Evolutionary conservation across 2,797 vertebrate species (phyloP).

Genomic region (Epinephelus awoara): DNA sequence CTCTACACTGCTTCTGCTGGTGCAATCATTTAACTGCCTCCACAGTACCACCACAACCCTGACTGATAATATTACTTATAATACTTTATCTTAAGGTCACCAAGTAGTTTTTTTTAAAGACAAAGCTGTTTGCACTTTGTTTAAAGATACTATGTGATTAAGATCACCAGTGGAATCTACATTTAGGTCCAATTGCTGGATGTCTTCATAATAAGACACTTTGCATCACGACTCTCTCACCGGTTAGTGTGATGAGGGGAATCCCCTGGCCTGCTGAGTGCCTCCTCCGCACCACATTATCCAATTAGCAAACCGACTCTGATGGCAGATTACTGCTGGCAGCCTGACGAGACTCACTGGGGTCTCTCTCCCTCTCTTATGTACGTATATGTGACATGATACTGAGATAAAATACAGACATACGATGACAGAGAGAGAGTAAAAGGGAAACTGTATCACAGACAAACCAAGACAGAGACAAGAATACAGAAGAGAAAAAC

Average conservation of each 20-base stretch:
- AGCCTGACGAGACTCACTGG: conserved; percentile 50
- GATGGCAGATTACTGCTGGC: conserved; percentile 76
- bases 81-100: not conserved
- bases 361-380: conserved; percentile 37
- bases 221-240: conserved; percentile 48
- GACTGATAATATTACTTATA: no score
- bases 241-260: conserved; percentile 66
- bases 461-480: not conserved
- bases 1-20: not conserved
- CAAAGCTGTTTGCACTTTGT: not conserved
- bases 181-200: conserved; percentile 18
- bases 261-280: conserved; percentile 74
- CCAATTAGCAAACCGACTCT: conserved; percentile 71
- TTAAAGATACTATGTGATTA: not conserved
- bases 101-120: not conserved
- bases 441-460: not conserved
- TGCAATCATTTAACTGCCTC: not conserved
- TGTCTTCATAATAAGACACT: conserved; percentile 27
- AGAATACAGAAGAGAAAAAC: not conserved
- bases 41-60: no score
- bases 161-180: not conserved
- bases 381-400: conserved; percentile 27
- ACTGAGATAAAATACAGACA: conserved; percentile 27
- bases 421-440: conserved; percentile 7
- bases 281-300: conserved; percentile 75